phyloP scores from a whole-genome alignment of 2,113 vertebrate genomes.

The Helogale parvula region DNA sequence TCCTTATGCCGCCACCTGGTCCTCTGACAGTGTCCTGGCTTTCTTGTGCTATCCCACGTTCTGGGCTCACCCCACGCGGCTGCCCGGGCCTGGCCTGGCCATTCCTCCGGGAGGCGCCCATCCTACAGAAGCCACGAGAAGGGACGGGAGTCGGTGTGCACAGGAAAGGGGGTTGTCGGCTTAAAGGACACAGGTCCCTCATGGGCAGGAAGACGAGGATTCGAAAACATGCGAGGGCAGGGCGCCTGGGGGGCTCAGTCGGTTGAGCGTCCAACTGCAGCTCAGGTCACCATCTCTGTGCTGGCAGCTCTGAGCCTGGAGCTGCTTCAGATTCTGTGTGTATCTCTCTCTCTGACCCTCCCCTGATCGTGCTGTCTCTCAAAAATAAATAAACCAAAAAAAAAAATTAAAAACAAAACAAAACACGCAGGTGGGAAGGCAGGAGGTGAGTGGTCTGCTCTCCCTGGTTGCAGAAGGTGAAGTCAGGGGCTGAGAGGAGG shows the following conservation, averaged over 20 bases:
- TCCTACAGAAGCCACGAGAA: background rate
- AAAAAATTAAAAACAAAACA: too few species aligned
- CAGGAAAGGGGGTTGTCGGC: too few species aligned
- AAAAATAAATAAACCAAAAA: too few species aligned
- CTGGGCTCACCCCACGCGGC: background rate
- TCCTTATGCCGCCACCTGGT: background rate
- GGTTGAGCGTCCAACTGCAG: too few species aligned
- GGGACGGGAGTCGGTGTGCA: rapidly evolving
- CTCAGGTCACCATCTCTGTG: too few species aligned
- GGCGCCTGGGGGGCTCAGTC: too few species aligned
- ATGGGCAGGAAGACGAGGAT: background rate
- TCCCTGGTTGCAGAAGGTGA: background rate
- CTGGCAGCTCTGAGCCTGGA: too few species aligned
- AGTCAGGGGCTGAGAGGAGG: background rate
- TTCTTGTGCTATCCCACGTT: background rate
- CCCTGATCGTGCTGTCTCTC: too few species aligned
- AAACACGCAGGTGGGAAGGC: too few species aligned
- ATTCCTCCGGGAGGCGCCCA: background rate
- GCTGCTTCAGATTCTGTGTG: too few species aligned
- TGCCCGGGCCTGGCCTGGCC: background rate
- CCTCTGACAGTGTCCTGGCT: background rate
- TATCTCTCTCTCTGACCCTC: too few species aligned
- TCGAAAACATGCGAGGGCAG: rapidly evolving
- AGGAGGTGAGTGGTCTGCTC: rapidly evolving
- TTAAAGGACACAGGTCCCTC: background rate